Conservation (phyloP, 53 echinoderm and acorn worm genomes). For the Crossaster papposus region DNA sequence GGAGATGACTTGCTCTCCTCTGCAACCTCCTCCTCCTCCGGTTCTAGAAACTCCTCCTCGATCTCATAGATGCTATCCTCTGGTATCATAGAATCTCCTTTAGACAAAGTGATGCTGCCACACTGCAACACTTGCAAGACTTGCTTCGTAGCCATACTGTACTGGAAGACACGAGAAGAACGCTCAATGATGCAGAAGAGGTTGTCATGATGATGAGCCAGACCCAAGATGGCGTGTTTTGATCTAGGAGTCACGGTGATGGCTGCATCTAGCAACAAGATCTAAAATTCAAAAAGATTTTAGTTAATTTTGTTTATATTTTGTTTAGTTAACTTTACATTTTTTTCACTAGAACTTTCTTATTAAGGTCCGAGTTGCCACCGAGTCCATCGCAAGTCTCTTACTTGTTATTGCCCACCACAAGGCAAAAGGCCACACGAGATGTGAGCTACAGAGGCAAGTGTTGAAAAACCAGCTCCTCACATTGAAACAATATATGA, state of each 20-base stretch:
- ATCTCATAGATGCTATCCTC: too few species aligned
- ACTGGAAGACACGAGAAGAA: slow-evolving; percentile 65
- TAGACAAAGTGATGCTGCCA: slow-evolving; percentile 23
- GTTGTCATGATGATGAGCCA: slow-evolving; percentile 56
- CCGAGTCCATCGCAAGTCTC: too few species aligned
- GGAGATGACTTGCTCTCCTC: neutral
- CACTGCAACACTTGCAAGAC: slow-evolving; percentile 59
- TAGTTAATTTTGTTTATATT: too few species aligned
- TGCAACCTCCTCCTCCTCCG: neutral
- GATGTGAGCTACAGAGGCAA: too few species aligned
- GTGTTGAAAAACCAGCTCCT: too few species aligned
- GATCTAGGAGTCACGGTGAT: slow-evolving; percentile 50
- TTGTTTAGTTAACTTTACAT: too few species aligned
- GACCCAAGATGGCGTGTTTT: slow-evolving; percentile 35
- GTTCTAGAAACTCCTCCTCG: neutral
- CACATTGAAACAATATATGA: too few species aligned
- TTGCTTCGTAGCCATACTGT: slow-evolving; percentile 56
- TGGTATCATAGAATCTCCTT: slow-evolving; percentile 29
- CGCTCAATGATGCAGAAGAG: slow-evolving; percentile 73
- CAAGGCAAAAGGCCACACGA: too few species aligned
- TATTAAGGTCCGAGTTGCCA: too few species aligned
- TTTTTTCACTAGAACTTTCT: too few species aligned
- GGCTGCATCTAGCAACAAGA: slow-evolving; percentile 28
- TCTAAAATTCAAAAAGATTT: neutral
- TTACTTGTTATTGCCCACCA: too few species aligned